Conservation (phyloP, 1,140 invertebrate genomes). For the Drosophila pandora region DNA sequence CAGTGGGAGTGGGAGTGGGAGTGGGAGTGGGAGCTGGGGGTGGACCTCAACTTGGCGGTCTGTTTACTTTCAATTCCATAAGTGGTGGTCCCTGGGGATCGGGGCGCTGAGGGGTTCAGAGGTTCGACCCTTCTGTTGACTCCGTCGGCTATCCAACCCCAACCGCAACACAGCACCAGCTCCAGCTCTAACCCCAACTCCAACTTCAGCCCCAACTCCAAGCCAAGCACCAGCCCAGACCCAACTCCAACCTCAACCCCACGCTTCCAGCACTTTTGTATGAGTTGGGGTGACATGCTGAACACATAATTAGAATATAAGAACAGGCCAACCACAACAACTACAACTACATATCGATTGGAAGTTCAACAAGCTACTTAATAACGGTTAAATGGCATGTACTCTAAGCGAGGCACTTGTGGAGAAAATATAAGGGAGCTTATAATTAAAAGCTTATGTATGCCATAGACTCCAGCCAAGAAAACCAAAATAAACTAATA, state of each 20-base stretch:
- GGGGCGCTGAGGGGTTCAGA: not conserved
- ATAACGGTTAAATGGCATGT: not conserved
- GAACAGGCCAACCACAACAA: conserved; percentile 20
- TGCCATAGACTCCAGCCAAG: too few relatives aligned
- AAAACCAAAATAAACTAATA: too few relatives aligned
- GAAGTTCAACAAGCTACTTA: conserved; percentile 15
- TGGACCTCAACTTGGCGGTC: conserved; percentile 21
- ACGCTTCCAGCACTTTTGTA: too few relatives aligned
- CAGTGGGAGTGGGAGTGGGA: too few relatives aligned
- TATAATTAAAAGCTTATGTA: not conserved
- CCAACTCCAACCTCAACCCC: not conserved
- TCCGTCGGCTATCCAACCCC: conserved; percentile 1
- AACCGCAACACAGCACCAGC: not conserved
- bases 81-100: conserved; percentile 37
- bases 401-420: conserved; percentile 1
- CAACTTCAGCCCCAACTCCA: too few relatives aligned
- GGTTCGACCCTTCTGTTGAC: conserved; percentile 55
- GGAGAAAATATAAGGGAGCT: not conserved
- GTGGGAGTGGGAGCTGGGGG: conserved; percentile 20
- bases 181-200: not conserved
- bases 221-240: not conserved
- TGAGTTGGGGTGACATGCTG: conserved; percentile 47
- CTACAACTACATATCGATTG: conserved; percentile 37
- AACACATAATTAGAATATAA: conserved; percentile 66
- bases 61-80: conserved; percentile 81